phyloP scores from a whole-genome alignment of 2,797 vertebrate genomes.

The Eidolon dupreanum region DNA sequence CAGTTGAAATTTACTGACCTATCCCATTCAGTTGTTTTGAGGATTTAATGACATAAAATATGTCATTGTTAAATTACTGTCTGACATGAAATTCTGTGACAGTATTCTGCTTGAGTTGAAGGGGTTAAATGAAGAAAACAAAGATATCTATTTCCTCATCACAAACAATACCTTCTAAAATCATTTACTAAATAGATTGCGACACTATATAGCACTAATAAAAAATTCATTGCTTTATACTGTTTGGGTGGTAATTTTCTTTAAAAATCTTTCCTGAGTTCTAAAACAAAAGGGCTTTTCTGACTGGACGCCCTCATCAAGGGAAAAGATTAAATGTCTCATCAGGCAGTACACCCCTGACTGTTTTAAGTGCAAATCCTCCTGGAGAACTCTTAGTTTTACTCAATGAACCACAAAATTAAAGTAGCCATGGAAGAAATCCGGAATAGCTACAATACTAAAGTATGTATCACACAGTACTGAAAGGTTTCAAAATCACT shows the following conservation, averaged over 20 bases:
- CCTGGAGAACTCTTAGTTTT: constrained; percentile 84
- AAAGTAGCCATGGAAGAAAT: constrained; percentile 85
- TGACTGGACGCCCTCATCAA: constrained; percentile 66
- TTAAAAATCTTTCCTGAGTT: constrained; percentile 59
- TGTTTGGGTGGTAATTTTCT: constrained; percentile 39
- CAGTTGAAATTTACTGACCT: not conserved
- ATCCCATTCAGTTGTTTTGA: not conserved
- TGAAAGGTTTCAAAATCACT: constrained; percentile 83
- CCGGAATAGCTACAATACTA: constrained; percentile 82
- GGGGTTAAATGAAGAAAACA: not conserved
- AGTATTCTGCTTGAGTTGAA: not conserved
- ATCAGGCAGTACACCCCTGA: constrained; percentile 75
- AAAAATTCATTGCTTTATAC: constrained; percentile 27
- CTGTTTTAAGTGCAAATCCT: constrained; percentile 84
- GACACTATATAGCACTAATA: not conserved
- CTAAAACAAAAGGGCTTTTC: constrained; percentile 57
- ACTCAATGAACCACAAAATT: constrained; percentile 88
- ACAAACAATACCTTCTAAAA: not conserved
- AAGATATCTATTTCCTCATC: not conserved
- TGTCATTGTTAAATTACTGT: not conserved
- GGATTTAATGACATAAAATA: not conserved
- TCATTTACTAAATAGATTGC: not conserved
- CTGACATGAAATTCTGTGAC: not conserved
- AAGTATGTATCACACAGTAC: constrained; percentile 81
- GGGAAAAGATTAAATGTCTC: constrained; percentile 81